Evolutionary conservation across 2,113 vertebrate genomes (phyloP).

Genomic region (Cinclus mexicanus): DNA sequence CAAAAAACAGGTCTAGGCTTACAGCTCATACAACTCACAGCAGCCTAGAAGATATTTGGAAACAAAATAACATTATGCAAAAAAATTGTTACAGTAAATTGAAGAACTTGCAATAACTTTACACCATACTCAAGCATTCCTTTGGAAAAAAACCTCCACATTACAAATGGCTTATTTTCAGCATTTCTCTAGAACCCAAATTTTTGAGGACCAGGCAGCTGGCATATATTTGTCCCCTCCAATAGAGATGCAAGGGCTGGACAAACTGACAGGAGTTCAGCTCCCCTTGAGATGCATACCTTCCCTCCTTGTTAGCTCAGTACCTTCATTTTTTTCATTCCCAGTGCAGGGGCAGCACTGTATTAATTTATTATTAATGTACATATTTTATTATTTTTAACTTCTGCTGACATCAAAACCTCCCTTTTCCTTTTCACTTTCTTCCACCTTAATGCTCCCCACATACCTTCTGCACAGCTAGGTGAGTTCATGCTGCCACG

Average conservation of each 20-base stretch:
- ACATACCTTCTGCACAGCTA: background rate
- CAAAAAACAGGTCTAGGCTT: background rate
- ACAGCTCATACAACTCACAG: background rate
- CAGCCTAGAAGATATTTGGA: background rate
- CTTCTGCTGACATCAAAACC: background rate
- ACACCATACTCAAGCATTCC: background rate
- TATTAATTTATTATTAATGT: background rate
- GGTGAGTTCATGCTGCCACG: background rate
- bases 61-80: background rate
- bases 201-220: background rate
- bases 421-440: background rate
- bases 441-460: background rate
- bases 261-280: background rate
- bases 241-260: background rate
- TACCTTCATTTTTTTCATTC: background rate
- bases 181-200: background rate
- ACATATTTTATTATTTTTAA: background rate
- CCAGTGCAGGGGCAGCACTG: background rate
- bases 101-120: background rate
- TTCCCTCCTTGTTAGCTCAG: background rate
- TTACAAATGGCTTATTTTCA: background rate
- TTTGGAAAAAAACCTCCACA: background rate
- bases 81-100: background rate
- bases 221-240: background rate
- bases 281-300: accelerated